phyloP scores from a whole-genome alignment of 2,797 vertebrate genomes.

The Oreortyx pictus region DNA sequence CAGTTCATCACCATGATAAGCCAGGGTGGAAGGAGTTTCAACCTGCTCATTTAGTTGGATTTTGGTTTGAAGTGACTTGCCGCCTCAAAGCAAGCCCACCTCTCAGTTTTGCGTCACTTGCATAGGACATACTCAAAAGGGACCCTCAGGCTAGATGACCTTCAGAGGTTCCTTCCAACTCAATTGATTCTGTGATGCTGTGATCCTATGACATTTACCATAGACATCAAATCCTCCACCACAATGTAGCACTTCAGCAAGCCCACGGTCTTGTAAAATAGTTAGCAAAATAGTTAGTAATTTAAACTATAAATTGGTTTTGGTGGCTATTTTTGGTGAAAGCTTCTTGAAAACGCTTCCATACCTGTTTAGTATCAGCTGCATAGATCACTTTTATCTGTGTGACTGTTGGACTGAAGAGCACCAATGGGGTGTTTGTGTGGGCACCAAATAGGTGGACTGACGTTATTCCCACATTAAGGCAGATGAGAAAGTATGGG shows the following conservation, averaged over 20 bases:
- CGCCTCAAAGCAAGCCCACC: accelerated
- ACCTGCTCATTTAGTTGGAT: not conserved
- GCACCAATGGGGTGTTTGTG: accelerated
- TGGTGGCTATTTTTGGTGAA: not conserved
- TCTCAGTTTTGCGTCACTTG: not conserved
- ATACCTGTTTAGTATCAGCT: not conserved
- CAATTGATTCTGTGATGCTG: no score
- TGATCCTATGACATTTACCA: accelerated
- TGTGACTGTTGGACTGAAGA: accelerated
- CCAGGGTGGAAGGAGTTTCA: not conserved
- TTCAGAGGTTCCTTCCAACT: no score
- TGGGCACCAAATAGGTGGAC: not conserved
- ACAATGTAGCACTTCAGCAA: no score
- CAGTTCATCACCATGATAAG: not conserved
- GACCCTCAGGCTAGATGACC: no score
- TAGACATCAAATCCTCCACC: not conserved
- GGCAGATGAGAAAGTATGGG: not conserved
- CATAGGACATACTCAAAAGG: no score
- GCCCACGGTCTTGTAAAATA: accelerated
- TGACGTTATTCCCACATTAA: not conserved
- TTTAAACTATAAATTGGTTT: not conserved
- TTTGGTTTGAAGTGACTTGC: not conserved
- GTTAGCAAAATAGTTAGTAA: accelerated
- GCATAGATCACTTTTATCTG: not conserved
- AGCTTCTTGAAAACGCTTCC: not conserved